Percentiles rank a stretch among this genome's conserved stretches.
Evolutionary conservation across 1,140 invertebrate species (phyloP).

Genomic region (Pseudachorutes palmiensis): DNA sequence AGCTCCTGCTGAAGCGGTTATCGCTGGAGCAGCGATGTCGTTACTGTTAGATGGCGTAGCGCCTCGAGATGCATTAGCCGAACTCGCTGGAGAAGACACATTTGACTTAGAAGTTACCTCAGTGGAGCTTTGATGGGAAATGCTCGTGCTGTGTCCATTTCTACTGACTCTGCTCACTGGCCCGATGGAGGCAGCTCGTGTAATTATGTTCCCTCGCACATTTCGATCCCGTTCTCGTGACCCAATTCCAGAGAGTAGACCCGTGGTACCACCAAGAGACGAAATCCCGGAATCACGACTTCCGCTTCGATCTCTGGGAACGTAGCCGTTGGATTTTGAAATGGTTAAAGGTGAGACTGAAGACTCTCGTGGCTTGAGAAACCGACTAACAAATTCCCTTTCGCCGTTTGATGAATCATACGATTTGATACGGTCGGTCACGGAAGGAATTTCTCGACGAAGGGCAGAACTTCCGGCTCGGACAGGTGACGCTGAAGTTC

Average conservation of each 20-base stretch:
- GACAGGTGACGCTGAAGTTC: constrained; percentile 30
- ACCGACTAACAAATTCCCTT: constrained; percentile 13
- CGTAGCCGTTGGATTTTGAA: background rate
- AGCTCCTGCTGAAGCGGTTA: background rate
- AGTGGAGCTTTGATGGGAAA: constrained; percentile 4
- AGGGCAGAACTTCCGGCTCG: constrained; percentile 17
- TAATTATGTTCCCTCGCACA: background rate
- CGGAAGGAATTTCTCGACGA: constrained; percentile 14
- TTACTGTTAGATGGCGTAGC: background rate
- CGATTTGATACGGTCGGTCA: constrained; percentile 30
- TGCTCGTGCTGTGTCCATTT: constrained; percentile 1
- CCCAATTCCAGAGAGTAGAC: constrained; percentile 12
- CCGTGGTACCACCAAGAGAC: constrained; percentile 9
- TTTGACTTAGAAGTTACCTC: constrained; percentile 7
- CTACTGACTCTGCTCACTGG: background rate
- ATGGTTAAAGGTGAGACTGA: constrained; percentile 3
- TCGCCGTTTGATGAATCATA: constrained; percentile 19
- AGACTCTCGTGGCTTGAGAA: constrained; percentile 16
- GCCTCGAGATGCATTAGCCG: background rate
- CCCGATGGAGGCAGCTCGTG: background rate
- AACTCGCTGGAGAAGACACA: background rate
- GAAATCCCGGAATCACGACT: constrained; percentile 28
- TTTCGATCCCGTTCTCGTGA: background rate
- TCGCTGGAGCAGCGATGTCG: background rate
- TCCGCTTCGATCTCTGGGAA: constrained; percentile 28